These are phyloP conservation scores for Pseudochirops cupreus DNA, from an alignment of 2,797 vertebrate species.

Conservation along the genomic window DNA sequence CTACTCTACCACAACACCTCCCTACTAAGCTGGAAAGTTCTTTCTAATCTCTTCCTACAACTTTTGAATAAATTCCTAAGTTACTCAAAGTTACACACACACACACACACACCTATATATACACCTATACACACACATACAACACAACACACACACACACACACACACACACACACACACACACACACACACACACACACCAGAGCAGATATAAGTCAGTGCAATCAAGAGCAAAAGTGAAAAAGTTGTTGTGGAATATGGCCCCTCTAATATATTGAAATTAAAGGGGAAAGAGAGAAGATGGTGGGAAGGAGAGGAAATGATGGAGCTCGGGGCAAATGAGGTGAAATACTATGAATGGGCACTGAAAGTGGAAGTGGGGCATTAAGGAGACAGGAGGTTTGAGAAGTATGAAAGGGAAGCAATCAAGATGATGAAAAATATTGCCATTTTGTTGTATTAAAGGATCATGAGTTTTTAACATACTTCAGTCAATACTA, in stretches of 20 bases:
- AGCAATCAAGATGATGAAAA: not conserved
- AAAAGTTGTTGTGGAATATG: not conserved
- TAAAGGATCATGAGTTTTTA: not conserved
- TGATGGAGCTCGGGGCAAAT: not conserved
- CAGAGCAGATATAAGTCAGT: not conserved
- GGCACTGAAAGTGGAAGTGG: not conserved
- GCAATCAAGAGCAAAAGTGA: not conserved
- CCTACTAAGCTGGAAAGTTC: not conserved
- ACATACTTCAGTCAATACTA: not conserved
- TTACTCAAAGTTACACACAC: not conserved
- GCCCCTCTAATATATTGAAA: not conserved
- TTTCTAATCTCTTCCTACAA: not conserved
- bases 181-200: not conserved
- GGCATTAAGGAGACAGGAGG: not conserved
- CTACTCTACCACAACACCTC: too few species aligned
- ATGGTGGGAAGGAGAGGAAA: not conserved
- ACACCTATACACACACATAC: too few species aligned
- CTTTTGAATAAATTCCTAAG: not conserved
- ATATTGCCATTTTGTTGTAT: not conserved
- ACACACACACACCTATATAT: too few species aligned
- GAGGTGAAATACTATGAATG: not conserved
- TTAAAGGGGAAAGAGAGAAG: not conserved
- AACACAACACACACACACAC: too few species aligned
- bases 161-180: too few species aligned
- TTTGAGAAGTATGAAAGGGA: not conserved